A percentile compares a stretch with the other conserved stretches of the same genome.
Evolutionary conservation across 2,797 vertebrate species (phyloP).

Genomic region (Phylloscopus collybita): DNA sequence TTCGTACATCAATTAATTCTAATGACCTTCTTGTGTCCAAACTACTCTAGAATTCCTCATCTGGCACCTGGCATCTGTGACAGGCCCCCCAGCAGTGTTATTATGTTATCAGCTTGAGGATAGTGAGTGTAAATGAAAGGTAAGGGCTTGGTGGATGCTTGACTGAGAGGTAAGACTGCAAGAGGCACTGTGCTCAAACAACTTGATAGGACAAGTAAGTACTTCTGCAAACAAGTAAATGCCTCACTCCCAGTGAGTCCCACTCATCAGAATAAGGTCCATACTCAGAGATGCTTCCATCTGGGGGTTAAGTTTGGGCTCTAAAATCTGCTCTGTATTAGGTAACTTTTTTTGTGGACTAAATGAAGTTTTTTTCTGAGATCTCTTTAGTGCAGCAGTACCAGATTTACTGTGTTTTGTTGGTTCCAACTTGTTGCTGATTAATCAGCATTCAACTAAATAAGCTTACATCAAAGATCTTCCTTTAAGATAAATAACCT

Average conservation of each 20-base stretch:
- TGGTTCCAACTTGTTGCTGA: neutral
- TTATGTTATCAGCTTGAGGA: neutral
- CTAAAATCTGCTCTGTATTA: neutral
- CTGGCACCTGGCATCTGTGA: neutral
- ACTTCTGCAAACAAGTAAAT: neutral
- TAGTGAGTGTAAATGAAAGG: neutral
- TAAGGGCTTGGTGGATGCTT: neutral
- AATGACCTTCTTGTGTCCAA: neutral
- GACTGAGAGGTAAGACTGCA: neutral
- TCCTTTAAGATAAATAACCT: neutral
- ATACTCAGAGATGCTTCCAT: neutral
- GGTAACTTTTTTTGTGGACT: neutral
- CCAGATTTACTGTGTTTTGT: neutral
- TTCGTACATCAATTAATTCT: neutral
- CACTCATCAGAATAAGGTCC: neutral
- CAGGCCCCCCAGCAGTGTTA: no score
- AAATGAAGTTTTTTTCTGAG: neutral
- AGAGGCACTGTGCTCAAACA: neutral
- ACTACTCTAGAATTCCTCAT: neutral
- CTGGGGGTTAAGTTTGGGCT: neutral
- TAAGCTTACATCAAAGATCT: neutral
- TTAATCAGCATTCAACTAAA: neutral
- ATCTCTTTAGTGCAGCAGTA: neutral
- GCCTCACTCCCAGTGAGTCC: neutral
- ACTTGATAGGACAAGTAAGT: rapidly evolving